Evolutionary conservation across 2,888 invertebrate species (phyloP), one percentile per base, ranked within the genome.

Genomic region (Incurvaria masculella): DNA sequence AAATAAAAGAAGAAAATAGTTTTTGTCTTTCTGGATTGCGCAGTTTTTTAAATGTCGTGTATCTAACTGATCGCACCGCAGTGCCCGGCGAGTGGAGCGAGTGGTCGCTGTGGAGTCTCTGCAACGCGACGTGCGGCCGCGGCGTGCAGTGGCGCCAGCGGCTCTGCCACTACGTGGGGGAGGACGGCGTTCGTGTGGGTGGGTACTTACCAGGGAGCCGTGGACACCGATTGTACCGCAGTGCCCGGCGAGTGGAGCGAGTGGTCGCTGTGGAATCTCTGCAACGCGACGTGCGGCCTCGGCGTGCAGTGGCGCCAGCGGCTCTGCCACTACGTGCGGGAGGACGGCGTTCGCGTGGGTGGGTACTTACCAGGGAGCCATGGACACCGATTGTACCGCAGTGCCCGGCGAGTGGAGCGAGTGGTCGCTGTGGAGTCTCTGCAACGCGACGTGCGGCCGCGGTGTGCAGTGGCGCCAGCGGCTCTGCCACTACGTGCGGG

Each of bases 171-270:
- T 75, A 69, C 50, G 58, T 65, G 1, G 72, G n/a, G n/a, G n/a
- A 68, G 41, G 69, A 72, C n/a, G 61, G 67, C 38, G 56, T 57
- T 27, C 59, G 63, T 39, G 60, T 68, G 26, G 69, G 73, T 72
- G 45, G 58, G 60, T 49, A 45, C n/a, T 21, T 20, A 14, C 33
- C 8, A 20, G 10, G 38, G 16, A 14, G 1, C 14, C 20, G 10
- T 40, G 21, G 39, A 4, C 23, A 11, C 23, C 3, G 10, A 18
- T 16, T n/a, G n/a, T n/a, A n/a, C n/a, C n/a, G 11, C 56, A 81
- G 81, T 80, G 14, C 76, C 80, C 0, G 78, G 73, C 1, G 76
- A 80, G 55, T 81, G 81, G 81, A 67, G 67, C 17, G 14, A 53
- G 0, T 81, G 79, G 78, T 64, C 70, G 0, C 49, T 59, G 1